These are phyloP conservation scores for Morpho deidamia DNA, from an alignment of 2,888 invertebrate species.

Conservation along the genomic window DNA sequence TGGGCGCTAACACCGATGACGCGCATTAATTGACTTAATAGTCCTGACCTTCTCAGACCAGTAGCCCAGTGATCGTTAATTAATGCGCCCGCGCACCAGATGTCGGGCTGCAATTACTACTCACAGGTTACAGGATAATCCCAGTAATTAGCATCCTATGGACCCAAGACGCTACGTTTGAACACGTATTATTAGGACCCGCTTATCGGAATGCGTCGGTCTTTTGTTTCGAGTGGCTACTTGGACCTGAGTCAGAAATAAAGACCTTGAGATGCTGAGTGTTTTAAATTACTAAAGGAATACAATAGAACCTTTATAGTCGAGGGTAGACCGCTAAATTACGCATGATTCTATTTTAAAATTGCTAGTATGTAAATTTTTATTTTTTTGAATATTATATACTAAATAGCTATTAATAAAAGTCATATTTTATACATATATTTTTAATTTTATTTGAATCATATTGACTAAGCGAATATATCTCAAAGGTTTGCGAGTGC, in stretches of 20 bases:
- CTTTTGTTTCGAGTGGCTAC: constrained; percentile 12
- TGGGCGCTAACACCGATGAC: constrained; percentile 2
- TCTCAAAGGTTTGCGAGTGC: too few species aligned
- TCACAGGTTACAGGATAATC: constrained; percentile 21
- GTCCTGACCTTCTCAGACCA: constrained; percentile 48
- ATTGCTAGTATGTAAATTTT: too few species aligned
- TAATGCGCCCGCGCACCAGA: constrained; percentile 55
- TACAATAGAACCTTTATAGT: too few species aligned
- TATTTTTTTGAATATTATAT: too few species aligned
- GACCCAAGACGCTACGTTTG: constrained; percentile 13
- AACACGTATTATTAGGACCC: constrained; percentile 15
- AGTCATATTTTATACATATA: too few species aligned
- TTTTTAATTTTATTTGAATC: too few species aligned
- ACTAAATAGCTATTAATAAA: too few species aligned
- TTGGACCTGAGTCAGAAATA: constrained; percentile 3
- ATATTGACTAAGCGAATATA: too few species aligned
- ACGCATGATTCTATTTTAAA: too few species aligned
- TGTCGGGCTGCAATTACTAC: constrained; percentile 34
- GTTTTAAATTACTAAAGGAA: not conserved
- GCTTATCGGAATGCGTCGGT: constrained; percentile 12
- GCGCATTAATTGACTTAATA: constrained; percentile 20
- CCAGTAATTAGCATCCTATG: constrained; percentile 22
- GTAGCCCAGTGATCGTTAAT: constrained; percentile 51
- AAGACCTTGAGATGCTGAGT: too few species aligned
- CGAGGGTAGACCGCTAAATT: too few species aligned